Evolutionary conservation across 1,140 invertebrate genomes (phyloP).

Genomic region (Panagrolaimus sp.): DNA sequence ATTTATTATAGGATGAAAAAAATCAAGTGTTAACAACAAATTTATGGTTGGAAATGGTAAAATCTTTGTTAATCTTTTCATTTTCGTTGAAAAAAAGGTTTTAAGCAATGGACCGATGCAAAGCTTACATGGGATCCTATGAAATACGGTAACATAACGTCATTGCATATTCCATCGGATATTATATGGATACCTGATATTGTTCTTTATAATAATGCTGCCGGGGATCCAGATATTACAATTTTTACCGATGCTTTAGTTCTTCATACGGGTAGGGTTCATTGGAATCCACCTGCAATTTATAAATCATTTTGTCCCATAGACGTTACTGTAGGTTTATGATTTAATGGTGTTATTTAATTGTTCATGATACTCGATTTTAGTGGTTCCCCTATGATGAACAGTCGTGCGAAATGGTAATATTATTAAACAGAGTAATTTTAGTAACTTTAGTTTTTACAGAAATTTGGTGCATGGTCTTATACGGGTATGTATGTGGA

Average conservation of each 20-base stretch:
- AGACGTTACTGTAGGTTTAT: no score
- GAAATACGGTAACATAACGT: slow-evolving; percentile 82
- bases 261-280: slow-evolving; percentile 80
- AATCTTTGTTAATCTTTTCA: no score
- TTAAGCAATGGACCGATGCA: slow-evolving; percentile 80
- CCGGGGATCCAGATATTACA: slow-evolving; percentile 93
- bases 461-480: slow-evolving; percentile 93
- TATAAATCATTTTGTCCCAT: slow-evolving; percentile 69
- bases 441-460: slow-evolving; percentile 81
- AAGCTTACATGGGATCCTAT: slow-evolving; percentile 87
- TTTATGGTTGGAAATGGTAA: slow-evolving; percentile 85
- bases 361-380: slow-evolving; percentile 75
- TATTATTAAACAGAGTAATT: slow-evolving; percentile 13
- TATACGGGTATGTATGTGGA: slow-evolving; percentile 89
- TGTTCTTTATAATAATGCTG: slow-evolving; percentile 69
- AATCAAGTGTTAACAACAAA: slow-evolving; percentile 92
- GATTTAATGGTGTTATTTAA: neutral
- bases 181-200: slow-evolving; percentile 86
- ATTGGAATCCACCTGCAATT: slow-evolving; percentile 90
- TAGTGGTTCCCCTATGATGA: slow-evolving; percentile 88
- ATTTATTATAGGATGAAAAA: slow-evolving; percentile 75
- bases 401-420: slow-evolving; percentile 17
- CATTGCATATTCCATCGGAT: slow-evolving; percentile 58
- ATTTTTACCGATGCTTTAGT: slow-evolving; percentile 89
- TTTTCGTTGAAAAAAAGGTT: slow-evolving; percentile 60